These are phyloP conservation scores for Cyphomyrmex costatus DNA, from an alignment of 1,140 invertebrate genomes.

Conservation along the genomic window DNA sequence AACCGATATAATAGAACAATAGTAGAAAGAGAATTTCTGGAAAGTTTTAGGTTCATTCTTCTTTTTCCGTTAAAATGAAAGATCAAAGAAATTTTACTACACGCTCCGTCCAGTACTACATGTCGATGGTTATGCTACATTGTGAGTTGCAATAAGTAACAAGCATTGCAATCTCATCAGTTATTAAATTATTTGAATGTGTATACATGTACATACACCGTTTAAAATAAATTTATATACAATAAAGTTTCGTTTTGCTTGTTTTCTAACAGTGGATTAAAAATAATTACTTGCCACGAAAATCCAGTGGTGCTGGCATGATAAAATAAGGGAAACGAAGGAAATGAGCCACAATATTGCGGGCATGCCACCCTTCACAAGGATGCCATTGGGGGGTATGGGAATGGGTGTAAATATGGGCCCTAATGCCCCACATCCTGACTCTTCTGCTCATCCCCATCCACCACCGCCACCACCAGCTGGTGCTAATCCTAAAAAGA, in stretches of 20 bases:
- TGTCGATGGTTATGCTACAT: too few species aligned
- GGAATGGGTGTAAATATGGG: constrained; percentile 86
- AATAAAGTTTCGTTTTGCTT: constrained; percentile 1
- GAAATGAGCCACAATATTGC: constrained; percentile 87
- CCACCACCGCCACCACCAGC: constrained; percentile 86
- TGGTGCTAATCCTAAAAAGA: constrained; percentile 89
- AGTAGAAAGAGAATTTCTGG: too few species aligned
- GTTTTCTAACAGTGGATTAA: constrained; percentile 50
- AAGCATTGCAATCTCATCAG: too few species aligned
- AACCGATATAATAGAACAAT: too few species aligned
- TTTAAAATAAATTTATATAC: neutral
- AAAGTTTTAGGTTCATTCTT: too few species aligned
- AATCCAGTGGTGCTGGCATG: constrained; percentile 81
- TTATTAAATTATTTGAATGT: too few species aligned
- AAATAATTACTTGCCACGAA: constrained; percentile 62
- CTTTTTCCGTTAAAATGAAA: too few species aligned
- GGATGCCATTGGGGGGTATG: constrained; percentile 87
- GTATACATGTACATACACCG: too few species aligned
- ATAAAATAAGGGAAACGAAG: constrained; percentile 84
- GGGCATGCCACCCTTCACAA: constrained; percentile 87
- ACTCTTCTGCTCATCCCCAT: constrained; percentile 86
- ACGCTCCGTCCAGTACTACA: too few species aligned
- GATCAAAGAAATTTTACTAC: too few species aligned
- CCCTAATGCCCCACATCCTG: constrained; percentile 86
- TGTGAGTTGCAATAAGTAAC: too few species aligned